Evolutionary conservation across 1,140 invertebrate genomes (phyloP).

Genomic region (Penaeus japonicus): DNA sequence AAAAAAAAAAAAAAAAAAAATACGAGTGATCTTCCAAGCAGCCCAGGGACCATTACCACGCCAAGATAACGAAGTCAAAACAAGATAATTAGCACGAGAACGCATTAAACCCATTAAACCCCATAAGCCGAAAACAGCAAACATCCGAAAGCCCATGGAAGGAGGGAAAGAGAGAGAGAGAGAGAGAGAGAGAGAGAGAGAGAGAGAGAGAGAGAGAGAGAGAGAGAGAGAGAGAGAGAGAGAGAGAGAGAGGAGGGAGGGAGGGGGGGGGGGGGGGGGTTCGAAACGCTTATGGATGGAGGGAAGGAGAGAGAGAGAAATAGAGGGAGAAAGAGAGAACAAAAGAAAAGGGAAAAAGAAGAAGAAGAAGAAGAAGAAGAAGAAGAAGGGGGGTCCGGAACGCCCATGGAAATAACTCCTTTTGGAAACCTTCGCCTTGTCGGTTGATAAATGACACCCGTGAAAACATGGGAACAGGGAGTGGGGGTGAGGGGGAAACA

Average conservation of each 20-base stretch:
- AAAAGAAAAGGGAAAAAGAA: too few relatives aligned
- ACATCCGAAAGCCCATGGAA: slow-evolving; percentile 21
- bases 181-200: too few relatives aligned
- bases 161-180: neutral
- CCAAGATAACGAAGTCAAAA: slow-evolving; percentile 30
- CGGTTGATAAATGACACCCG: slow-evolving; percentile 30
- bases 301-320: too few relatives aligned
- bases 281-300: too few relatives aligned
- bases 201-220: too few relatives aligned
- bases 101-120: slow-evolving; percentile 35
- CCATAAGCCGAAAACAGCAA: slow-evolving; percentile 38
- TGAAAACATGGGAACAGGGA: neutral
- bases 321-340: too few relatives aligned
- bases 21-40: too few relatives aligned
- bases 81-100: slow-evolving; percentile 35
- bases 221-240: too few relatives aligned
- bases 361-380: too few relatives aligned
- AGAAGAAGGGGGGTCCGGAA: neutral
- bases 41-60: neutral
- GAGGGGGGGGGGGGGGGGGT: too few relatives aligned
- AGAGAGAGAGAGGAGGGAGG: too few relatives aligned
- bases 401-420: slow-evolving; percentile 30
- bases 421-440: slow-evolving; percentile 14
- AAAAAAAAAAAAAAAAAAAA: neutral
- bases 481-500: neutral